Base-by-base conservation (phyloP, 2,888 invertebrate genomes). In the Agonopterix alstromeriana region DNA sequence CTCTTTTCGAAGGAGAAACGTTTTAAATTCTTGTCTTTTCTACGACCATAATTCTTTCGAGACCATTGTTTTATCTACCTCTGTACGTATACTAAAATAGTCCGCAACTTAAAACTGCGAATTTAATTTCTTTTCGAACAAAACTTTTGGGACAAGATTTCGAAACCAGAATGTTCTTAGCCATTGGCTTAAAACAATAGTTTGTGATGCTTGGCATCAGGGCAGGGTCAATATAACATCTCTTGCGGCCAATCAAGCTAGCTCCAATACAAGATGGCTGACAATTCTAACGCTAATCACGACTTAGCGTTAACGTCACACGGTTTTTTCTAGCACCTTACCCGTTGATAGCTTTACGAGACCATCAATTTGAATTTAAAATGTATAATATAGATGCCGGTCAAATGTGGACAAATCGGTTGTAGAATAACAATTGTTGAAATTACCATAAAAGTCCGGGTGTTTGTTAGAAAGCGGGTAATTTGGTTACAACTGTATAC, bases 401-500 rank as follows among this genome's bases (percentile, higher is more conserved):
- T 84, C 88, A 87, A 85, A 86, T 83, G 87, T 86, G 83, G 82
- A 82, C 85, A 82, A 67, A 67, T 67, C 73, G 68, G 72, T 71
- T 69, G 67, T 65, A 61, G 88, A 85, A 88, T 88, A 85, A 71
- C 82, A 87, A 88, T 86, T 78, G 79, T 77, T 56, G 58, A 58
- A 67, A 88, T 88, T 88, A 79, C 71, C 88, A 88, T 88, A 87
- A 82, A 83, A 79, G 78, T 80, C 85, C 84, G 79, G 82, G 84
- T 87, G 86, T 84, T 85, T 81, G 79, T 74, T 86, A 86, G 88
- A 87, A 88, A 88, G 87, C 86, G 86, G 87, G 85, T 83, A 80
- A 88, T 87, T 87, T 87, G 85, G 86, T 81, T 85, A 83, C 81
- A 75, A 72, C 69, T 70, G 69, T 69, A 75, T 70, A 84, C 79